phyloP scores from a whole-genome alignment of 2,113 vertebrate genomes.

The Malurus elegans region DNA sequence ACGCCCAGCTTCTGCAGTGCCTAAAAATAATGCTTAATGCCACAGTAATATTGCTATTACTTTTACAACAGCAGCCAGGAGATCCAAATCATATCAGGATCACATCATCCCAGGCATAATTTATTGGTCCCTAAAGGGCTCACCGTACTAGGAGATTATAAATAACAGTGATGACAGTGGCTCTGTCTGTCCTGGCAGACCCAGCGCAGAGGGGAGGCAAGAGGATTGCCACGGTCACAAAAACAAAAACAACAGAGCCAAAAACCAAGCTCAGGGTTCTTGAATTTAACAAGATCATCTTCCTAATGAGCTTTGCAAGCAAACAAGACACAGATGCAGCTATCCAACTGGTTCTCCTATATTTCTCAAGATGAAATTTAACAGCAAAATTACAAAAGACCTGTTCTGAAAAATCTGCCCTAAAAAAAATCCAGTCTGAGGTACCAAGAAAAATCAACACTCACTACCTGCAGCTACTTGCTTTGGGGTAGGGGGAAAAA shows the following conservation, averaged over 20 bases:
- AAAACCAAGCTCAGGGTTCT: neutral
- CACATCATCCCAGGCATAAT: neutral
- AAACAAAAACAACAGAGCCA: neutral
- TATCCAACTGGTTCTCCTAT: neutral
- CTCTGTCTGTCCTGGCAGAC: neutral
- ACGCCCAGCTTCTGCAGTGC: neutral
- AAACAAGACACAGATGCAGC: neutral
- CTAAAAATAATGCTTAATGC: neutral
- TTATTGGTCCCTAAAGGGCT: neutral
- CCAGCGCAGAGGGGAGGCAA: neutral
- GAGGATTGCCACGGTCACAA: neutral
- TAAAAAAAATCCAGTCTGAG: neutral
- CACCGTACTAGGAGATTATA: neutral
- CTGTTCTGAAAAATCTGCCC: neutral
- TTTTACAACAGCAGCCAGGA: neutral
- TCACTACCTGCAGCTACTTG: neutral
- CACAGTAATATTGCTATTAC: neutral
- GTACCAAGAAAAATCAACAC: neutral
- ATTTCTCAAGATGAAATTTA: neutral
- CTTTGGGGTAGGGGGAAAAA: neutral
- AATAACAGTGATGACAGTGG: neutral
- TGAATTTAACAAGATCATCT: neutral
- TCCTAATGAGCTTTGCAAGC: neutral
- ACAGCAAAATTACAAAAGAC: neutral
- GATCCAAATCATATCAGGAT: neutral